These are phyloP conservation scores for Cetonia aurata DNA, from an alignment of 2,888 invertebrate species.

Conservation along the genomic window DNA sequence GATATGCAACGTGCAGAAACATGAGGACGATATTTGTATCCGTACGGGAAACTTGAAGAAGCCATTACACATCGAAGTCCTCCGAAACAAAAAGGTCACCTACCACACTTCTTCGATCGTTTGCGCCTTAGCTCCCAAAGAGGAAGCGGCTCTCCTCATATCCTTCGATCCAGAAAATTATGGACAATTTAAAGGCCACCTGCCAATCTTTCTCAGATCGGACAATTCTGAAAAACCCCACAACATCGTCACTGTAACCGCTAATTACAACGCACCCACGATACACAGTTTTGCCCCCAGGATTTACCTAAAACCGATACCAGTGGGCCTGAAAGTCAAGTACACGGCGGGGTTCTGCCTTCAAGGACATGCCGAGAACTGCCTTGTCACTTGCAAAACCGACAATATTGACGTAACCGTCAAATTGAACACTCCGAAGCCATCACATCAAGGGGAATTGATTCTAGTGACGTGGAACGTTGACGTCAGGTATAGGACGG, in stretches of 20 bases:
- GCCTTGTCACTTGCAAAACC: background rate
- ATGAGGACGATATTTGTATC: conserved; percentile 55
- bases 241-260: conserved; percentile 7
- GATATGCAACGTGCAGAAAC: conserved; percentile 51
- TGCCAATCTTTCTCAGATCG: conserved; percentile 53
- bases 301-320: conserved; percentile 12
- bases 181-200: conserved; percentile 55
- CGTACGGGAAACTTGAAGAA: conserved; percentile 55
- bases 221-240: conserved; percentile 2
- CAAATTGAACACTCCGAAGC: background rate
- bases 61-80: conserved; percentile 58
- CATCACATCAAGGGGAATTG: too few relatives aligned
- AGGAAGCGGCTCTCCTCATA: conserved; percentile 55
- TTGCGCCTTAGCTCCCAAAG: conserved; percentile 54
- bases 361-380: background rate
- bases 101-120: conserved; percentile 49
- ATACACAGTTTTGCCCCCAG: background rate
- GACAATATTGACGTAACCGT: background rate
- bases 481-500: background rate
- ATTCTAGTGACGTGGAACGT: background rate
- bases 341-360: background rate
- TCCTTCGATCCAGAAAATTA: conserved; percentile 56
- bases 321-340: background rate
- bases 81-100: conserved; percentile 50
- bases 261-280: background rate